These are phyloP conservation scores for Brachionus manjavacas DNA, from an alignment of 1,140 invertebrate genomes.

Conservation along the genomic window DNA sequence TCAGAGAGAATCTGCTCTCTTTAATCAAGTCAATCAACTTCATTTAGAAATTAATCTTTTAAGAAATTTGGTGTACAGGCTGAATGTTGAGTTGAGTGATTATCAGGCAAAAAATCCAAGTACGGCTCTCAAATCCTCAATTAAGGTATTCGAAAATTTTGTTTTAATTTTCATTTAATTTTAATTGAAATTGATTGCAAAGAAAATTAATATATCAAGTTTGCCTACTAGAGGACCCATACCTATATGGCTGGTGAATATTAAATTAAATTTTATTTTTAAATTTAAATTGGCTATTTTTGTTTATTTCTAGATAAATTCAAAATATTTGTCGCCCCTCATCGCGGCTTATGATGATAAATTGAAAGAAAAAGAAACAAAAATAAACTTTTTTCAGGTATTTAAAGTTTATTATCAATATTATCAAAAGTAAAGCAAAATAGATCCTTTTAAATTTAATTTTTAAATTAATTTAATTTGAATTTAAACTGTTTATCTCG, in stretches of 20 bases:
- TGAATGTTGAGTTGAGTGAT: constrained; percentile 22
- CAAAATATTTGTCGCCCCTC: constrained; percentile 36
- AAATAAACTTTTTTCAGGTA: constrained; percentile 14
- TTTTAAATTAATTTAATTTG: background rate
- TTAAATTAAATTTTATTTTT: background rate
- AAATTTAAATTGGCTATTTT: background rate
- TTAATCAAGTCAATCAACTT: background rate
- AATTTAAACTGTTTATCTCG: too few species aligned
- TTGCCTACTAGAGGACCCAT: background rate
- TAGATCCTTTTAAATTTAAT: background rate
- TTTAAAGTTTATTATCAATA: background rate
- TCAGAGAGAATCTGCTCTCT: background rate
- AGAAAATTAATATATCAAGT: constrained; percentile 21
- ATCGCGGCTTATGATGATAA: constrained; percentile 31
- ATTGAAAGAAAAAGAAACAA: constrained; percentile 14
- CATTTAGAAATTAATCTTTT: background rate
- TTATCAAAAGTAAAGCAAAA: background rate
- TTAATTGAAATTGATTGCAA: background rate
- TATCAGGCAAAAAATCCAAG: constrained; percentile 28
- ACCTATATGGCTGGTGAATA: constrained; percentile 36
- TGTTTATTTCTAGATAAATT: background rate
- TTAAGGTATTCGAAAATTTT: background rate
- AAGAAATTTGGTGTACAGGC: constrained; percentile 9
- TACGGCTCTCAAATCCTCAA: background rate
- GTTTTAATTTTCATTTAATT: background rate